Evolutionary conservation across 2,113 vertebrate genomes (phyloP), one percentile per base, ranked within the genome.

Genomic region (Delphinapterus leucas): DNA sequence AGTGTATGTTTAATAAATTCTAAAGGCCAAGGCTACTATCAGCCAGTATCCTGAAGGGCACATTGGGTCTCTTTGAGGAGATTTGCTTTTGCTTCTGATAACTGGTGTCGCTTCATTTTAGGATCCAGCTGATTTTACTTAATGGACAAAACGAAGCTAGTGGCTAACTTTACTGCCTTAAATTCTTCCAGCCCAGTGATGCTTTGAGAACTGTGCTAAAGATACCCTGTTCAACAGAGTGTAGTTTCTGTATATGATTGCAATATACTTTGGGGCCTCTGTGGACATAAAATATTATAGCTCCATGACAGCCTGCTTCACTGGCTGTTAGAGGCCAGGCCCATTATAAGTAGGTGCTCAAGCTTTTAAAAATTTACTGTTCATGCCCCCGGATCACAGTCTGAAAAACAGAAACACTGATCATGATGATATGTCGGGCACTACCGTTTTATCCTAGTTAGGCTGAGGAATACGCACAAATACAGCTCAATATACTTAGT

Each of bases 201-300:
- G 95, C 95, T 96, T 53, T 95, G 86, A 97, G 91, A 95, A 71
- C 63, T 44, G 5, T 73, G 60, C 94, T 97, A 95, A 98, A 97
- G 98, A 94, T 95, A 97, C 23, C 17, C 60, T 90, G 74, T 38
- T 85, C 80, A 81, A 49, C 38, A 21, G 25, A 97, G 86, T 93
- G 8, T 89, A 76, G 26, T 95, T 96, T 95, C 95, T 95, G 5
- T 95, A 41, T 77, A 31, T 38, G 87, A 96, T 74, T 90, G 71
- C 67, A 82, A 55, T 96, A 92, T 79, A 96, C 63, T 93, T 74
- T 67, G 94, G 74, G 68, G 55, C 31, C n/a, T 93, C 83, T 38
- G 53, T 96, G 83, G 60, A 76, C 82, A 92, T 97, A 93, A 97
- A 96, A 90, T 73, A 97, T 93, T 90, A 92, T 47, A 93, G 93